These are phyloP conservation scores for Epizoanthus rinbou DNA, from an alignment of 92 coral and sea anemone genomes.

Conservation along the genomic window DNA sequence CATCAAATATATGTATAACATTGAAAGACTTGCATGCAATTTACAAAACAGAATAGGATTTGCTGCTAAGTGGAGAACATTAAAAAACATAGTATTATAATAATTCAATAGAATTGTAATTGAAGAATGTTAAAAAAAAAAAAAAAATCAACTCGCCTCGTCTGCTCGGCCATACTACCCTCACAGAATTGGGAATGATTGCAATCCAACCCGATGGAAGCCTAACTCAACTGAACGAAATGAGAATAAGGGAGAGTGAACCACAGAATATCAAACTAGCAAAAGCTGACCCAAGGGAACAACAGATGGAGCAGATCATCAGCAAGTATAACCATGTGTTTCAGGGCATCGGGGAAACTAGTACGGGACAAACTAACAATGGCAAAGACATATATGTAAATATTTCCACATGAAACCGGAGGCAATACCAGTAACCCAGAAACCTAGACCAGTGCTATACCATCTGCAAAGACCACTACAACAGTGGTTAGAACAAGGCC, in stretches of 20 bases:
- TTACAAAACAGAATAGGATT: too few relatives aligned
- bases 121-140: too few relatives aligned
- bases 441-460: constrained; percentile 49
- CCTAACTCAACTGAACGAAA: constrained; percentile 8
- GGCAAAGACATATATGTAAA: too few relatives aligned
- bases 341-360: too few relatives aligned
- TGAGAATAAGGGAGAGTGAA: constrained; percentile 16
- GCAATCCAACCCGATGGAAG: constrained; percentile 34
- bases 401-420: constrained; percentile 42
- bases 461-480: constrained; percentile 63
- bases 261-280: background rate
- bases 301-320: constrained; percentile 24
- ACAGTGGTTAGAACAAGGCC: constrained; percentile 58
- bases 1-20: too few relatives aligned
- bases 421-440: constrained; percentile 43
- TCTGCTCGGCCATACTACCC: constrained; percentile 31
- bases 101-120: too few relatives aligned
- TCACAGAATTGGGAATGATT: constrained; percentile 27
- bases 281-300: background rate
- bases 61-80: too few relatives aligned
- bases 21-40: too few relatives aligned
- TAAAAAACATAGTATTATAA: too few relatives aligned
- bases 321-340: too few relatives aligned
- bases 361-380: too few relatives aligned
- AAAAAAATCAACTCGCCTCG: constrained; percentile 29